Conservation (phyloP, 2,113 vertebrate species). For the Toxotes jaculatrix region DNA sequence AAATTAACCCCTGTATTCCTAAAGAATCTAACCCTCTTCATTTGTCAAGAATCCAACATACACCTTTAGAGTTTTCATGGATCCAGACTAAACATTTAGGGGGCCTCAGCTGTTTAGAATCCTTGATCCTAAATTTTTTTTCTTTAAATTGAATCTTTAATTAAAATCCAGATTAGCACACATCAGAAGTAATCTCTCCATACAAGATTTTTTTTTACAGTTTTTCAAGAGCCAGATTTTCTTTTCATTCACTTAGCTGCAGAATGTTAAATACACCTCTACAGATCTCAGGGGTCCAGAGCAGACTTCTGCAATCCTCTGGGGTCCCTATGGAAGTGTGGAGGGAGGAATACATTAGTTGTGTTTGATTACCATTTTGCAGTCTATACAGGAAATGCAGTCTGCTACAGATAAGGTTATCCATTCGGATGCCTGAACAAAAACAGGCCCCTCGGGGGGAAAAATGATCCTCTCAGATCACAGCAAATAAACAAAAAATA, state of each 20-base stretch:
- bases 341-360: conserved; percentile 13
- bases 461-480: not conserved
- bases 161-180: too few species aligned
- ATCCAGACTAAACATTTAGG: not conserved
- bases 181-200: too few species aligned
- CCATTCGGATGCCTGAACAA: not conserved
- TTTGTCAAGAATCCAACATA: too few species aligned
- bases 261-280: not conserved
- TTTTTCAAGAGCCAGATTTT: not conserved
- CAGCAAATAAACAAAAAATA: conserved; percentile 5
- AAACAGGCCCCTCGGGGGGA: not conserved
- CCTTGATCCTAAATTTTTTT: not conserved
- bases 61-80: not conserved
- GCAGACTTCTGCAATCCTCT: not conserved
- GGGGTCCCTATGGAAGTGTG: not conserved
- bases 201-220: too few species aligned
- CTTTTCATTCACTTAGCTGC: not conserved
- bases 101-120: too few species aligned
- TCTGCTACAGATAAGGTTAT: not conserved
- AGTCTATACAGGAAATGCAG: not conserved
- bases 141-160: too few species aligned
- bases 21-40: too few species aligned
- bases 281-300: not conserved
- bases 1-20: too few species aligned
- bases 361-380: not conserved